Percentiles rank a stretch among this genome's conserved stretches.
phyloP scores from a whole-genome alignment of 2,113 vertebrate genomes.

The Nesoenas mayeri region DNA sequence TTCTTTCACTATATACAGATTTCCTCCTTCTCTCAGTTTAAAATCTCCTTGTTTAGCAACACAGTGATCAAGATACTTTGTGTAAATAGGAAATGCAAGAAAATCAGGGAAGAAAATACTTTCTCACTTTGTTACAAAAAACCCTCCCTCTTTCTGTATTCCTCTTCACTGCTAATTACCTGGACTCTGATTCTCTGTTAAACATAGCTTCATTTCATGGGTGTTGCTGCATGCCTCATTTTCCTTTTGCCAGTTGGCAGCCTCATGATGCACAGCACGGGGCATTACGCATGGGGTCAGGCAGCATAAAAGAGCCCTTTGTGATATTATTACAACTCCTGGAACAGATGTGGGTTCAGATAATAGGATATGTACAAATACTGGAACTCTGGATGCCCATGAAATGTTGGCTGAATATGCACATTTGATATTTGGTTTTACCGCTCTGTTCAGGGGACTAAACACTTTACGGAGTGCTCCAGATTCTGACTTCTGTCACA shows the following conservation, averaged over 20 bases:
- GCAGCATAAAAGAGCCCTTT: conserved; percentile 71
- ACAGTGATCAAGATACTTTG: conserved; percentile 70
- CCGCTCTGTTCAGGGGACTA: not conserved
- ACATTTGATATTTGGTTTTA: not conserved
- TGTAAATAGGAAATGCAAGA: conserved; percentile 76
- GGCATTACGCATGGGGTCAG: conserved; percentile 24
- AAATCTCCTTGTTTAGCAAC: conserved; percentile 65
- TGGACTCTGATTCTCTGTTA: conserved; percentile 42
- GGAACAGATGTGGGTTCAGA: conserved; percentile 29
- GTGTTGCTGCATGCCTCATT: not conserved
- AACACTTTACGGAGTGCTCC: not conserved
- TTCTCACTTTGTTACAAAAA: conserved; percentile 69
- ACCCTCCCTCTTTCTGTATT: not conserved
- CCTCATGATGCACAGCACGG: conserved; percentile 26
- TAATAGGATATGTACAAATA: conserved; percentile 8
- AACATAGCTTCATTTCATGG: conserved; percentile 11
- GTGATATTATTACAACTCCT: conserved; percentile 36
- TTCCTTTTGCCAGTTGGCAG: conserved; percentile 53
- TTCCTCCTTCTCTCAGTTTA: conserved; percentile 45
- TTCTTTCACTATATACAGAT: conserved; percentile 56
- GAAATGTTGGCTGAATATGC: not conserved
- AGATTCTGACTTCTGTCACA: not conserved
- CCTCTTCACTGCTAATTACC: not conserved
- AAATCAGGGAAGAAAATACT: conserved; percentile 73
- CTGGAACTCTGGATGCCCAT: conserved; percentile 22